phyloP scores from a whole-genome alignment of 2,797 vertebrate species.

The Labroides dimidiatus region DNA sequence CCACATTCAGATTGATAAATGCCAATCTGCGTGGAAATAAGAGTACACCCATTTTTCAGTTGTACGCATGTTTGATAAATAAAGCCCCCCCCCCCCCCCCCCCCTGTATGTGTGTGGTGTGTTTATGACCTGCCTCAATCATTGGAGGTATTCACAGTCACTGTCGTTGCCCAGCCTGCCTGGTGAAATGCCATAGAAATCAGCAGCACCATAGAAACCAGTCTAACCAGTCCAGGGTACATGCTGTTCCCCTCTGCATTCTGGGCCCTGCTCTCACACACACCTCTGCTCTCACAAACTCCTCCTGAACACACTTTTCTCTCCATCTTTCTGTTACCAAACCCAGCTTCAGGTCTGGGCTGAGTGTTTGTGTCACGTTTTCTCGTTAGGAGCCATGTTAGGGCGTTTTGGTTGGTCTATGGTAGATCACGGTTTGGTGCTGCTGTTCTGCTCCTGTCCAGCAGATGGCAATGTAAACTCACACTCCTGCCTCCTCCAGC shows the following conservation, averaged over 20 bases:
- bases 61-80: no score
- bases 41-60: no score
- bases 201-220: constrained; percentile 67
- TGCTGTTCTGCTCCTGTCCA: not conserved
- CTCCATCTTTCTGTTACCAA: rapidly evolving
- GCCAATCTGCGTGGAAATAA: no score
- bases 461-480: constrained; percentile 62
- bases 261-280: not conserved
- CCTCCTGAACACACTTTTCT: rapidly evolving
- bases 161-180: constrained; percentile 12
- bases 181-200: constrained; percentile 56
- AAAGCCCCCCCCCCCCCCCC: no score
- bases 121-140: constrained; percentile 31
- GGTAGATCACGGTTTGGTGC: not conserved
- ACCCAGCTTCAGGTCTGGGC: not conserved
- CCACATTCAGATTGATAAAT: no score
- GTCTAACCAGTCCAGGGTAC: constrained; percentile 52
- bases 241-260: constrained; percentile 14
- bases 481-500: not conserved
- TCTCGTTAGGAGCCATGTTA: constrained; percentile 46
- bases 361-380: not conserved
- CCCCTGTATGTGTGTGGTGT: no score
- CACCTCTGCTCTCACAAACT: not conserved
- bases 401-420: constrained; percentile 36
- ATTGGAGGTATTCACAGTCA: constrained; percentile 35